Percentiles rank a stretch among this genome's conserved stretches.
These are phyloP conservation scores for Phoxinus phoxinus DNA, from an alignment of 2,113 vertebrate genomes.

Conservation along the genomic window DNA sequence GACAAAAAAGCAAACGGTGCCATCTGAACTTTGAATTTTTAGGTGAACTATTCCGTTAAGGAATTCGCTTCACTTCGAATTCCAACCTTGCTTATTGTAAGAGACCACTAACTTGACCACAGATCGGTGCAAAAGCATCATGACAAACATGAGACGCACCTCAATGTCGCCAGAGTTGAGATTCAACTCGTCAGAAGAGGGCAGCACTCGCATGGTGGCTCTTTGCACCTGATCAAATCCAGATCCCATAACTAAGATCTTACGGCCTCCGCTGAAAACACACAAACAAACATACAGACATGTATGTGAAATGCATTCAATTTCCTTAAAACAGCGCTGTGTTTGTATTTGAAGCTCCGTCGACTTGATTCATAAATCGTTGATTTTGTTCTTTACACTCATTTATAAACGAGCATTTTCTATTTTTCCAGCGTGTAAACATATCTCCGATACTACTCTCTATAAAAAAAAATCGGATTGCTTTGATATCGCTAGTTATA, in stretches of 20 bases:
- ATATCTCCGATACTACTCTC: no score
- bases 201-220: conserved; percentile 81
- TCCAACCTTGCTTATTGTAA: not conserved
- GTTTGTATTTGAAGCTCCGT: no score
- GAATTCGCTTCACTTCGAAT: not conserved
- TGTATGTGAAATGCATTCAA: no score
- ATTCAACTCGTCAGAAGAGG: conserved; percentile 58
- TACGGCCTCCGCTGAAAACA: conserved; percentile 86
- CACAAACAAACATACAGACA: conserved; percentile 42
- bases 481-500: no score
- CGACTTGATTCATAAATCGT: no score
- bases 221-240: conserved; percentile 89
- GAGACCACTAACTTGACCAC: not conserved
- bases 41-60: not conserved
- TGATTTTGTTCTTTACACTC: no score
- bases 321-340: no score
- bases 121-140: not conserved
- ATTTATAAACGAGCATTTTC: no score
- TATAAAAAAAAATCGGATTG: no score
- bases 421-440: no score
- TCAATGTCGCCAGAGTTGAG: conserved; percentile 38
- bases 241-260: conserved; percentile 81
- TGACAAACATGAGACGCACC: conserved; percentile 57
- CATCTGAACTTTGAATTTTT: not conserved
- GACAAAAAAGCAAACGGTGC: not conserved